These are phyloP conservation scores for Hystrix cristata DNA, from an alignment of 2,113 vertebrate species.

Conservation along the genomic window DNA sequence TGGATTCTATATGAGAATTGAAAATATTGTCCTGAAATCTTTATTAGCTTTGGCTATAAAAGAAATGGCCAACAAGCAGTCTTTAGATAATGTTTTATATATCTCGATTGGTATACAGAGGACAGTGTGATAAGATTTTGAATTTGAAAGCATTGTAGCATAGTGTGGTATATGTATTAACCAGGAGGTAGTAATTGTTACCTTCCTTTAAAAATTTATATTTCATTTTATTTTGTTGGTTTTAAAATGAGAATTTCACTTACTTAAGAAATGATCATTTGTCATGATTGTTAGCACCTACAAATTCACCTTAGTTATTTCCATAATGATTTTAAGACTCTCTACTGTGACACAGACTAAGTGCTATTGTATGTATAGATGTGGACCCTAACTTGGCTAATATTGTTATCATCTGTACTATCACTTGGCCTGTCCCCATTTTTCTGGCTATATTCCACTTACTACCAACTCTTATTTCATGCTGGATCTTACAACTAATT, in stretches of 20 bases:
- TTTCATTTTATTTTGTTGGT: conserved; percentile 62
- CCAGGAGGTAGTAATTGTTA: conserved; percentile 61
- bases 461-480: conserved; percentile 54
- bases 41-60: conserved; percentile 57
- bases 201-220: conserved; percentile 33
- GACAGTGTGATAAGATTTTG: conserved; percentile 34
- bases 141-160: conserved; percentile 71
- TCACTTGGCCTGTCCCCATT: conserved; percentile 31
- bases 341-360: neutral
- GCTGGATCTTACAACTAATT: conserved; percentile 36
- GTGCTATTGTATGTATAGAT: neutral
- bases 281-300: neutral
- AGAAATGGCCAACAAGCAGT: conserved; percentile 49
- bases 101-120: conserved; percentile 44
- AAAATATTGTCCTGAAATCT: conserved; percentile 28
- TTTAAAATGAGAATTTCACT: conserved; percentile 61
- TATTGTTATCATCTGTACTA: neutral
- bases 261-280: conserved; percentile 51
- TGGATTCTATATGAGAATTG: conserved; percentile 65
- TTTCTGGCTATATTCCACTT: conserved; percentile 12
- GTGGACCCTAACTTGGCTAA: neutral
- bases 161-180: conserved; percentile 66
- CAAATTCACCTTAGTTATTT: conserved; percentile 41
- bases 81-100: conserved; percentile 44
- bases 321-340: conserved; percentile 4